Evolutionary conservation across 2,888 invertebrate species (phyloP), one percentile per base, ranked within the genome.

Genomic region (Aelia acuminata): DNA sequence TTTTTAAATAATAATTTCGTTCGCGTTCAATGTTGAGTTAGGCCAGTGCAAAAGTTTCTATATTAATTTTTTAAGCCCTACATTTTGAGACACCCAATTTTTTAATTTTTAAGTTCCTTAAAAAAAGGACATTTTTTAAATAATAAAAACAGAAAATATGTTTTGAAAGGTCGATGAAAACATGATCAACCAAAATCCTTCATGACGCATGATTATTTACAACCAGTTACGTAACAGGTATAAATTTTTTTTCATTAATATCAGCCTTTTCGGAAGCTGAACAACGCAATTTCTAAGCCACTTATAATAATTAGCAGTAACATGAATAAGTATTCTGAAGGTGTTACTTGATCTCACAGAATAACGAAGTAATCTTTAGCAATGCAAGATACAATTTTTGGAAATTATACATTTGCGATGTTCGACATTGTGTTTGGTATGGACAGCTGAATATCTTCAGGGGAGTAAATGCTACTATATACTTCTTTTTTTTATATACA

Each of bases 221-320:
- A 31, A 70, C 63, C 18, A n/a, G 63, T 70, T 70, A 70, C 63
- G 63, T 70, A 70, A 70, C 35, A 70, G 18, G 31, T 70, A 35
- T 70, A 1, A 15, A 31, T 0, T 13, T 35, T 70, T 26, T 70
- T 70, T 18, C 35, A 35, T 70, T 70, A 20, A 31, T 0, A 35
- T 35, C 15, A 70, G 26, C 15, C 18, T 31, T 31, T 35, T 7
- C 18, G 18, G n/a, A 31, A 70, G 3, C 1, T 26, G 5, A 15
- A 26, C 26, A 70, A 0, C 15, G 26, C 7, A 15, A 26, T 15
- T 13, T 57, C 3, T 57, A 35, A 20, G 63, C 18, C 7, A 18
- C 1, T 31, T 15, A 70, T 20, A 3, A 35, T 13, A 7, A 18
- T 35, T 18, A 3, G 15, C 5, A 35, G 18, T 18, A 35, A 5